These are phyloP conservation scores for Drosophila cracens DNA, from an alignment of 2,888 invertebrate species.

Conservation along the genomic window DNA sequence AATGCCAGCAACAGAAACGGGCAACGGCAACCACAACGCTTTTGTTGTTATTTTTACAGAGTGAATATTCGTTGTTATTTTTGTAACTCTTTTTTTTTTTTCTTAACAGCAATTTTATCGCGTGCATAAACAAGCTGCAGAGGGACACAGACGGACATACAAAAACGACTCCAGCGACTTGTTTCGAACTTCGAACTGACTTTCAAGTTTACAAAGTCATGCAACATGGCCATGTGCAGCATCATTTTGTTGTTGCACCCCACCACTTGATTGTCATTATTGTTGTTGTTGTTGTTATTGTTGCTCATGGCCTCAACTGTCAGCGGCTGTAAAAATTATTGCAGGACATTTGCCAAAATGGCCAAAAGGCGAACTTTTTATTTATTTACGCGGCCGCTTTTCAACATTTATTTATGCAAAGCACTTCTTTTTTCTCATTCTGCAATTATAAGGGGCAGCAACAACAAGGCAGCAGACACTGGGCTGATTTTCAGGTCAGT, in stretches of 20 bases:
- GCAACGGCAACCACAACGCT: constrained; percentile 58
- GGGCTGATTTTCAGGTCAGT: constrained; percentile 49
- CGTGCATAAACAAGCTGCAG: constrained; percentile 73
- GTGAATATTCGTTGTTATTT: constrained; percentile 43
- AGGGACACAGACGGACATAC: constrained; percentile 17
- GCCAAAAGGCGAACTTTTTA: constrained; percentile 61
- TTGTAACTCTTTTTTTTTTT: constrained; percentile 36
- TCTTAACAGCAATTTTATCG: constrained; percentile 71
- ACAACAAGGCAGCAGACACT: constrained; percentile 17
- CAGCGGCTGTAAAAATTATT: constrained; percentile 70
- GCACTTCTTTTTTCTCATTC: constrained; percentile 34
- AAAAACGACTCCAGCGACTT: constrained; percentile 36
- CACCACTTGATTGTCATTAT: constrained; percentile 3
- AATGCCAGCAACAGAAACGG: constrained; percentile 39
- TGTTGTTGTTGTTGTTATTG: constrained; percentile 30
- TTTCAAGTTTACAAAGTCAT: constrained; percentile 77
- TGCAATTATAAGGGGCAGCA: constrained; percentile 52
- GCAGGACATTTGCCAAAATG: constrained; percentile 73
- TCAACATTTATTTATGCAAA: constrained; percentile 57
- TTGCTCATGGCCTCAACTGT: constrained; percentile 42
- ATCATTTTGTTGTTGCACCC: constrained; percentile 32
- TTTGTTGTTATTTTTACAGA: constrained; percentile 61
- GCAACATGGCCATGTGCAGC: constrained; percentile 74
- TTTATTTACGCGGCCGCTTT: constrained; percentile 47
- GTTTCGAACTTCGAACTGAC: constrained; percentile 65